Evolutionary conservation across 2,113 vertebrate species (phyloP).

Genomic region (Lepus europaeus): DNA sequence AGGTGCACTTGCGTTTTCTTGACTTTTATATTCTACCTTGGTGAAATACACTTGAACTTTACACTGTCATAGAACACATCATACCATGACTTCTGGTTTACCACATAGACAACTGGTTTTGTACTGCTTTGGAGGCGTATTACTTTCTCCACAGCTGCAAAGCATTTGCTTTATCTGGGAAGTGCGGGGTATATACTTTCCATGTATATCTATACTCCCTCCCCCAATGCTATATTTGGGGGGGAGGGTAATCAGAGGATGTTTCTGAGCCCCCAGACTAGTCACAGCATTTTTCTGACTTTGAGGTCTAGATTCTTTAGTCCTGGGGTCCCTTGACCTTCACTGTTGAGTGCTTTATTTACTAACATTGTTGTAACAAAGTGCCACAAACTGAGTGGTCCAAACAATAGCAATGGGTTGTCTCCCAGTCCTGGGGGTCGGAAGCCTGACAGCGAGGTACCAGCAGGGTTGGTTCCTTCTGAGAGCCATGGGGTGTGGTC

Average conservation of each 20-base stretch:
- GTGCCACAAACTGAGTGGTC: neutral
- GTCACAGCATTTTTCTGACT: neutral
- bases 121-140: neutral
- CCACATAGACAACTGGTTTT: neutral
- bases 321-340: neutral
- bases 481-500: neutral
- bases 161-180: neutral
- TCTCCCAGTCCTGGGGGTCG: neutral
- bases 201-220: neutral
- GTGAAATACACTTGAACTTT: neutral
- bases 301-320: neutral
- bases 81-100: neutral
- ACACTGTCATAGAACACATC: neutral
- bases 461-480: neutral
- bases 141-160: neutral
- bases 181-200: neutral
- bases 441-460: neutral
- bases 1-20: neutral
- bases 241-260: neutral
- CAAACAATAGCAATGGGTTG: neutral
- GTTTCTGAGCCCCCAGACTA: neutral
- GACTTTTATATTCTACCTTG: constrained; percentile 5
- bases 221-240: neutral
- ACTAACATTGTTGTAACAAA: neutral
- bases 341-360: neutral